A percentile compares a stretch with the other conserved stretches of the same genome.
Conservation (phyloP, 2,888 invertebrate species). For the Epinotia bilunana region DNA sequence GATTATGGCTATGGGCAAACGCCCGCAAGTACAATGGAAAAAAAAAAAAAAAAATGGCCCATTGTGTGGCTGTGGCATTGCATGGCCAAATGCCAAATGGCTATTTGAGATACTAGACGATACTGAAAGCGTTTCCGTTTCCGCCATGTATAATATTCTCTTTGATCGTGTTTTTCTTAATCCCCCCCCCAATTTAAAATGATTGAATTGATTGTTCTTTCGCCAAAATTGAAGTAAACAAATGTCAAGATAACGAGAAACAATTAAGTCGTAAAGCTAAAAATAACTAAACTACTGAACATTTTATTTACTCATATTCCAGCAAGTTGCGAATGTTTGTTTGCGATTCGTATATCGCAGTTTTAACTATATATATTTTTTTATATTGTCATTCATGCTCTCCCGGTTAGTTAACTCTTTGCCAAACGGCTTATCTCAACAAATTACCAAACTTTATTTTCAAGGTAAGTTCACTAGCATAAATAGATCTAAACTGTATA, state of each 20-base stretch:
- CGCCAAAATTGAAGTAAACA: not conserved
- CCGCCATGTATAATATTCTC: no score
- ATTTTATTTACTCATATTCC: not conserved
- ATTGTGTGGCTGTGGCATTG: no score
- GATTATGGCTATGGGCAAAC: no score
- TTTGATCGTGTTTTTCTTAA: no score
- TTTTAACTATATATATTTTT: constrained; percentile 29
- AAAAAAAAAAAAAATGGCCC: no score
- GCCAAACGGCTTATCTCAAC: constrained; percentile 85
- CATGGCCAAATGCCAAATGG: no score
- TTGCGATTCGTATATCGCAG: not conserved
- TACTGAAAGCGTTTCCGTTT: no score
- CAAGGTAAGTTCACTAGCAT: constrained; percentile 76
- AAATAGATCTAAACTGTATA: not conserved
- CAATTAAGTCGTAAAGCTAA: not conserved
- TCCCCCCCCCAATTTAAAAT: no score
- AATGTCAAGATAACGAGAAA: constrained; percentile 7
- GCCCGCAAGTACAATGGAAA: no score
- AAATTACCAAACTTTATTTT: constrained; percentile 87
- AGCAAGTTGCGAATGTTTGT: not conserved
- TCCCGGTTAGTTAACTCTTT: constrained; percentile 84
- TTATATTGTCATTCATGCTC: constrained; percentile 70
- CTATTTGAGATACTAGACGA: no score
- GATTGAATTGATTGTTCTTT: no score
- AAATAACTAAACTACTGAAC: not conserved